Base-by-base conservation (phyloP, 1,140 invertebrate species). In the Calycopis cecrops region DNA sequence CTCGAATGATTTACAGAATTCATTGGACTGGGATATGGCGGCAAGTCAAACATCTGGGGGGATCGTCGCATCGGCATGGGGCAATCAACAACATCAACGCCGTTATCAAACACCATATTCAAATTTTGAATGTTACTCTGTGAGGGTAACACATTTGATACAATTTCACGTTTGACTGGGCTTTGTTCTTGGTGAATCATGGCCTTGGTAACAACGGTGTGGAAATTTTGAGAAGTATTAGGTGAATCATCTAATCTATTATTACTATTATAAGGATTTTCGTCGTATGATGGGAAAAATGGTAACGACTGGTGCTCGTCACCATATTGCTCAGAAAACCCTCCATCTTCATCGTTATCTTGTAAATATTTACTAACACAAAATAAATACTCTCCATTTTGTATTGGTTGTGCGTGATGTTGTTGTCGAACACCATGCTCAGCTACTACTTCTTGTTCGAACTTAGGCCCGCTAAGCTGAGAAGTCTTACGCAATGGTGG, bases 401-500 rank as follows among this genome's bases (percentile, higher is more conserved):
- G 81, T 35, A 79, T 70, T 38, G 80, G 71, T 11, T 76, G 73
- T 18, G 88, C 77, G 48, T 88, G 87, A 63, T 88, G 90, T 28
- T 76, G 85, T 42, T 88, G 82, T 60, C 89, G 84, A 48, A 88
- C 86, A 63, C 89, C 86, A 60, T 88, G 87, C 68, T 88, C 88
- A n/a, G n/a, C n/a, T 21, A 68, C 71, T 69, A 90, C 90, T 91
- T 92, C 91, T 67, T 74, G 80, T 65, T 88, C 89, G 64, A 89
- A 90, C 89, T 92, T 92, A 90, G 91, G 78, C 74, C 89, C 91
- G 82, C 91, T 93, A 88, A 95, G 91, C 72, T 95, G 94, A 68
- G 95, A 96, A 88, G 94, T 95, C 68, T 94, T 96, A 55, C 95
- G 90, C 70, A 96, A 89, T 48, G 95, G 95, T 44, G 95, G 95